These are phyloP conservation scores for Pelobates cultripes DNA, from an alignment of 2,797 vertebrate genomes.

Conservation along the genomic window DNA sequence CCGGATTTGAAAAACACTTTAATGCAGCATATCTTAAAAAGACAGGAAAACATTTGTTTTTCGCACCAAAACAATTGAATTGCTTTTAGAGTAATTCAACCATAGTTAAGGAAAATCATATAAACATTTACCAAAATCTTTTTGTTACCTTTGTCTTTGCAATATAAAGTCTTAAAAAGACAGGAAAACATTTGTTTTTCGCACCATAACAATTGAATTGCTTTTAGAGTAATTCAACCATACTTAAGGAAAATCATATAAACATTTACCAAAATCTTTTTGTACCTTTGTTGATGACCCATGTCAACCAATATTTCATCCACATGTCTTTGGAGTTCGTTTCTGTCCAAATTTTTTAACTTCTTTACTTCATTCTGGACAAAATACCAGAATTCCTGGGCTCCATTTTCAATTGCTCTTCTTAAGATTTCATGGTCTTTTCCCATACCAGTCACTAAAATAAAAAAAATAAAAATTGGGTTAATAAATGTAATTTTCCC, in stretches of 20 bases:
- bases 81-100: too few species aligned
- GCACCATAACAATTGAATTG: too few species aligned
- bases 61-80: too few species aligned
- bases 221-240: too few species aligned
- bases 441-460: slow-evolving; percentile 74
- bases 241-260: neutral
- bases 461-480: neutral
- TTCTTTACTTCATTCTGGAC: slow-evolving; percentile 95
- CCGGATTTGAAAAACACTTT: too few species aligned
- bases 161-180: too few species aligned
- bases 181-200: too few species aligned
- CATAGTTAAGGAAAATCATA: neutral
- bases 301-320: slow-evolving; percentile 91
- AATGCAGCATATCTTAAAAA: too few species aligned
- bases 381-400: slow-evolving; percentile 97
- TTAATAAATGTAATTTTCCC: neutral
- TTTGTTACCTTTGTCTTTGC: slow-evolving; percentile 79
- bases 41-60: too few species aligned
- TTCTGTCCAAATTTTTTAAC: slow-evolving; percentile 82
- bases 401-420: slow-evolving; percentile 91
- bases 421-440: slow-evolving; percentile 92
- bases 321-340: slow-evolving; percentile 83
- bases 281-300: slow-evolving; percentile 96
- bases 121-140: neutral
- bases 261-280: neutral